Evolutionary conservation across 23 tunicate species (phyloP), one percentile per base, ranked within the genome.

Genomic region (Corella eumyota): DNA sequence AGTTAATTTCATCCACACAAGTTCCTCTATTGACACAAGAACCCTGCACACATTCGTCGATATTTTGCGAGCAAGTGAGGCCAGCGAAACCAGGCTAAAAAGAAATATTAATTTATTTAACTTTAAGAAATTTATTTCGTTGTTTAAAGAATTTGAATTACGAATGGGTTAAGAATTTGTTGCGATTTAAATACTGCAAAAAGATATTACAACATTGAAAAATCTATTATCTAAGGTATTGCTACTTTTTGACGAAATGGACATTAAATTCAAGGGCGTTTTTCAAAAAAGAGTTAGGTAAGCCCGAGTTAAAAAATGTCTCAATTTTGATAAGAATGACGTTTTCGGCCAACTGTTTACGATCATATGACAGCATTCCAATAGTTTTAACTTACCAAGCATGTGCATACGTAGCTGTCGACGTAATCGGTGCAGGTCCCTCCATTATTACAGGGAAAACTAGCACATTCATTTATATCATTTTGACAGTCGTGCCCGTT

Each of bases 1-100:
- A 65, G 34, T 71, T 71, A 60, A 77, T 56, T 6, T 70, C 83
- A 75, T 90, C 98, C 1, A 64, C 67, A 50, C 98, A 90, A 2
- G 73, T 60, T 23, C 98, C 98, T 4, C 92, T 79, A 34, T 90
- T 90, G 9, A 90, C 23, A 60, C 98, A 90, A 47, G 85, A 63
- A 11, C 78, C 69, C 7, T 36, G 20, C 25, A 48, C 44, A 48
- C 98, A 90, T 27, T 90, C 98, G 70, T 90, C 35, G 15, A 70
- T 61, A 51, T 90, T 70, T 19, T 32, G 53, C 21, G 37, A 44
- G 60, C 98, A 90, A 3, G 47, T 58, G 31, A 32, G 47, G 1
- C 94, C 91, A 0, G 36, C 19, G 60, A 70, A 90, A 3, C 95
- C 95, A 61, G 78, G 46, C 95, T 86, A 67, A 40, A 78, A 61